These are phyloP conservation scores for Popillia japonica DNA, from an alignment of 1,140 invertebrate genomes.

Conservation along the genomic window DNA sequence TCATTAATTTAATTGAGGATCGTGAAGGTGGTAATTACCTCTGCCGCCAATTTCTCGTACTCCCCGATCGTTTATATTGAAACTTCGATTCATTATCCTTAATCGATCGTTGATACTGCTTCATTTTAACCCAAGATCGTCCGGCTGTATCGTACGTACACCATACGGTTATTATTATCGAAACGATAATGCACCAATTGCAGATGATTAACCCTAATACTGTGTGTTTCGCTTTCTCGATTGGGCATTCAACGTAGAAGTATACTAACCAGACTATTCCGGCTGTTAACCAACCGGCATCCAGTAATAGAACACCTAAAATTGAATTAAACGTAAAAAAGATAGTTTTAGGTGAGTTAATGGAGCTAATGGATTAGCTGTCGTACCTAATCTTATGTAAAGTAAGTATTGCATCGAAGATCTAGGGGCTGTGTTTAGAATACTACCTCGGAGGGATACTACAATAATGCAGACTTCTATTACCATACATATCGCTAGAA, in stretches of 20 bases:
- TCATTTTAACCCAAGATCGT: conserved; percentile 94
- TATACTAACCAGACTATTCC: conserved; percentile 78
- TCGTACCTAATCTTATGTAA: conserved; percentile 80
- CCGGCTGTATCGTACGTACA: conserved; percentile 89
- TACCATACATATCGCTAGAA: conserved; percentile 71
- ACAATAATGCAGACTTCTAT: conserved; percentile 79
- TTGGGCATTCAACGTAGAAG: conserved; percentile 75
- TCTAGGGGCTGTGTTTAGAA: conserved; percentile 77
- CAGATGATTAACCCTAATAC: conserved; percentile 83
- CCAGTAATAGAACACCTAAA: conserved; percentile 77
- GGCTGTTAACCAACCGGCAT: conserved; percentile 78
- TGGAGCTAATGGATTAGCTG: background rate
- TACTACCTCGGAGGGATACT: conserved; percentile 83
- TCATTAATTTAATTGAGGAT: conserved; percentile 46
- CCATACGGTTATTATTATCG: conserved; percentile 82
- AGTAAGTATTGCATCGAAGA: conserved; percentile 83
- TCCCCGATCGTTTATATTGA: conserved; percentile 81
- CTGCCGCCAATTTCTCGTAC: conserved; percentile 87
- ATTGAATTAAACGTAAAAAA: conserved; percentile 38
- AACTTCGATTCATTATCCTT: conserved; percentile 77
- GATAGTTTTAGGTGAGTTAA: background rate
- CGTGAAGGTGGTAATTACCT: conserved; percentile 64
- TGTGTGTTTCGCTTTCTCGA: conserved; percentile 75
- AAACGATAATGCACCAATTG: conserved; percentile 80
- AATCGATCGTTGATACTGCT: conserved; percentile 86